These are phyloP conservation scores for Enteromius treurensis DNA, from an alignment of 2,797 vertebrate genomes.

Conservation along the genomic window DNA sequence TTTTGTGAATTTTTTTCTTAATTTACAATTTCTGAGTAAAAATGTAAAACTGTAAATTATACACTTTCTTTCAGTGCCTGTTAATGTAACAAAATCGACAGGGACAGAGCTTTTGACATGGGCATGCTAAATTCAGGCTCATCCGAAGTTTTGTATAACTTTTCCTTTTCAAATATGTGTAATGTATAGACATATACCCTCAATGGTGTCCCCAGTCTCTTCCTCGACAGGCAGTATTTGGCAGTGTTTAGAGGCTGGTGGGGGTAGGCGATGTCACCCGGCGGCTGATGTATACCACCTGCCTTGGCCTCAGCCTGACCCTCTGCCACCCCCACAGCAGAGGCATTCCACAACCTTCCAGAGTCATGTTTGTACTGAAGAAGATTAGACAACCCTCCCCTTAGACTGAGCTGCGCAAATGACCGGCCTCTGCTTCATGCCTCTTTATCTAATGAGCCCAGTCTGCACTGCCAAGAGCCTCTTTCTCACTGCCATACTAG, in stretches of 20 bases:
- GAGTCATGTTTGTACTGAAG: conserved; percentile 79
- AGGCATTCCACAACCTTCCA: conserved; percentile 83
- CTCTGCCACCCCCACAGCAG: conserved; percentile 76
- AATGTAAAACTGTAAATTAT: neutral
- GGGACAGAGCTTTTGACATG: neutral
- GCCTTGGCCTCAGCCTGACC: conserved; percentile 81
- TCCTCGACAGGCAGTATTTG: conserved; percentile 38
- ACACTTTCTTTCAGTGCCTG: neutral
- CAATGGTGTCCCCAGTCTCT: conserved; percentile 37
- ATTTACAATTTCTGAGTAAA: neutral
- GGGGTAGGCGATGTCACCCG: conserved; percentile 76
- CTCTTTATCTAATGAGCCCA: conserved; percentile 55
- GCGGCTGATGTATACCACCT: conserved; percentile 84
- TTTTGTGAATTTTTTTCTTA: neutral
- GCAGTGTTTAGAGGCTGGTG: conserved; percentile 81
- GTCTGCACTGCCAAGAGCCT: conserved; percentile 29
- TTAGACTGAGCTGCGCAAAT: conserved; percentile 57
- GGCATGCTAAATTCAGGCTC: neutral
- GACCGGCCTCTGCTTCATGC: conserved; percentile 39
- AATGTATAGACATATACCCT: neutral
- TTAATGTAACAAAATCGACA: neutral
- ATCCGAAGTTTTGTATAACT: conserved; percentile 10
- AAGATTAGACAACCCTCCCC: conserved; percentile 66
- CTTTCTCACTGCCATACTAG: conserved; percentile 20
- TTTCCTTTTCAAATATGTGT: conserved; percentile 26